Evolutionary conservation across 2,113 vertebrate genomes (phyloP), one percentile per base, ranked within the genome.

Genomic region (Crotalus helleri): DNA sequence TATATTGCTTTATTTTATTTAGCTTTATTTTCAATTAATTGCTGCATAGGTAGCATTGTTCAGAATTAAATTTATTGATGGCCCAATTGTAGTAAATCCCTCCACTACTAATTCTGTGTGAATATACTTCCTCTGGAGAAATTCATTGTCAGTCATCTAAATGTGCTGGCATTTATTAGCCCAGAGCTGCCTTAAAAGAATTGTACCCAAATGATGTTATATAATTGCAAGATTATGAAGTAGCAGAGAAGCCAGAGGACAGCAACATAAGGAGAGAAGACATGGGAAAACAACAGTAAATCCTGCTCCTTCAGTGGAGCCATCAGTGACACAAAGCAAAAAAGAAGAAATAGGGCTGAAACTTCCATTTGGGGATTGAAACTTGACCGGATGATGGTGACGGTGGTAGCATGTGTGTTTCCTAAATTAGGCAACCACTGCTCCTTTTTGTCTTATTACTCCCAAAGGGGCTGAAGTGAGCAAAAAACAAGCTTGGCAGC

Each of bases 21-120:
- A 89, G 2, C 0, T 24, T 21, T n/a, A 92, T 92, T 92, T 92
- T 93, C 59, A 91, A 39, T 15, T 61, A 6, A 88, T 91, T 53
- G 90, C 86, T 91, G 91, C 89, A 74, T 58, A 55, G 53, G 85
- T 87, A 92, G 93, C 91, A 95, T 19, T 33, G 57, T 85, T 94
- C 94, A 96, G 93, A 44, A 54, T 89, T 85, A 90, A 89, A 88
- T 91, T 90, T 92, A 92, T 54, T 93, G 55, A 92, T 95, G 95
- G 91, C 86, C 86, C 91, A 29, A 92, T 94, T 46, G 5, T 89
- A 57, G 90, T 93, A 94, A 94, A 95, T 94, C 93, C 93, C 91
- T 93, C 33, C 0, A 61, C 15, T 91, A 95, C 90, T 96, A 94
- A 94, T 95, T 97, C 97, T 96, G 95, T 95, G 95, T 94, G 74